phyloP scores from a whole-genome alignment of 1,140 invertebrate species.

The Batillaria attramentaria region DNA sequence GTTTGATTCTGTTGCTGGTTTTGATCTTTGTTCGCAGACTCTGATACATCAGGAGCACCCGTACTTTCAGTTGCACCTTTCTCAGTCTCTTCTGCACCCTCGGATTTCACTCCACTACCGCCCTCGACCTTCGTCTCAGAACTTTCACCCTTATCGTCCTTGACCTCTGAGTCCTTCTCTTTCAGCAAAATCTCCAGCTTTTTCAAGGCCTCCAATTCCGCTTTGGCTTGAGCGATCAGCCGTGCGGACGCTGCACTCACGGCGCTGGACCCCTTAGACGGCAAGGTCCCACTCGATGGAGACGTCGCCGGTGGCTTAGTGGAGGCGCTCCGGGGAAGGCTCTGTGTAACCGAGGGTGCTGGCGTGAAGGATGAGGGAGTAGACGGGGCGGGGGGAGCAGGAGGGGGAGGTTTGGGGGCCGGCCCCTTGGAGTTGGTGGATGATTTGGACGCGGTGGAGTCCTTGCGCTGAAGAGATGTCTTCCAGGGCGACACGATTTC shows the following conservation, averaged over 20 bases:
- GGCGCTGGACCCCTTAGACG: neutral
- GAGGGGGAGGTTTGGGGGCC: neutral
- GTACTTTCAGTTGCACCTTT: neutral
- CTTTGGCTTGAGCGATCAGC: constrained; percentile 30
- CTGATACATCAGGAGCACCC: neutral
- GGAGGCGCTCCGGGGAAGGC: neutral
- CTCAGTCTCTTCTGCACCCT: neutral
- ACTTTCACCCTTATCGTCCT: neutral
- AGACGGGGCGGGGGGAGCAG: neutral
- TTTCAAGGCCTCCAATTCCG: constrained; percentile 39
- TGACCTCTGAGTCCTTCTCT: neutral
- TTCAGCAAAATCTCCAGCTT: constrained; percentile 36
- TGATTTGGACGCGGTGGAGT: neutral
- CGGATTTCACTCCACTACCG: neutral
- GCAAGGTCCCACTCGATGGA: neutral
- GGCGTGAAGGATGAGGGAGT: neutral
- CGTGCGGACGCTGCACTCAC: neutral
- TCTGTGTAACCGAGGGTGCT: neutral
- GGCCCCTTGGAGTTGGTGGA: neutral
- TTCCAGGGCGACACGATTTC: constrained; percentile 3
- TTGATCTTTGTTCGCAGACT: neutral
- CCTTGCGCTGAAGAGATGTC: neutral
- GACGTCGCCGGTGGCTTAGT: neutral
- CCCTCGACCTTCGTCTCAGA: neutral
- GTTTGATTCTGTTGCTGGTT: neutral